Conservation (phyloP, 2,797 vertebrate genomes). For the Lophotriccus pileatus region DNA sequence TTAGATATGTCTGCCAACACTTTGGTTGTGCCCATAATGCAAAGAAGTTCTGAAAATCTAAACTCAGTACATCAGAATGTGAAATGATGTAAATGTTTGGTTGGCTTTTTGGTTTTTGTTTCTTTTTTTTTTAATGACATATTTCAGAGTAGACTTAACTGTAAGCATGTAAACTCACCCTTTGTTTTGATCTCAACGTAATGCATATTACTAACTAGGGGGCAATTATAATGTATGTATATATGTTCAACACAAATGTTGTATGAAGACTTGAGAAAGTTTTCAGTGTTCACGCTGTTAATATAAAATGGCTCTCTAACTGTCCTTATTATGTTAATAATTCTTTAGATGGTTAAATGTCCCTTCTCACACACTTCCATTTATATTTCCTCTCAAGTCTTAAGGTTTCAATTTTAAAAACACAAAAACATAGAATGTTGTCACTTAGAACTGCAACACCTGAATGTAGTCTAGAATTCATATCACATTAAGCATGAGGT, state of each 20-base stretch:
- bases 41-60: neutral
- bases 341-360: neutral
- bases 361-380: neutral
- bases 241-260: neutral
- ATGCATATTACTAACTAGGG: neutral
- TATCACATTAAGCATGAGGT: fast-evolving
- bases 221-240: neutral
- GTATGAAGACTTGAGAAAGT: neutral
- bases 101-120: neutral
- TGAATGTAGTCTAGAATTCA: neutral
- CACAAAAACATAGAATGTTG: neutral
- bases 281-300: neutral
- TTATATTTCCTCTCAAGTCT: neutral
- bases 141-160: neutral
- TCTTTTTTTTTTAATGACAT: neutral
- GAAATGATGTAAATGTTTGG: neutral
- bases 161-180: neutral
- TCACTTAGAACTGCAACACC: neutral
- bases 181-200: neutral
- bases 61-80: neutral
- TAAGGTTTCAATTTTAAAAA: neutral
- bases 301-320: neutral
- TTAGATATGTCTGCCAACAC: neutral
- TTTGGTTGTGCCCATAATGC: neutral
- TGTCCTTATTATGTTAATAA: neutral